These are phyloP conservation scores for Helicorthomorpha holstii DNA, from an alignment of 1,140 invertebrate genomes.

Conservation along the genomic window DNA sequence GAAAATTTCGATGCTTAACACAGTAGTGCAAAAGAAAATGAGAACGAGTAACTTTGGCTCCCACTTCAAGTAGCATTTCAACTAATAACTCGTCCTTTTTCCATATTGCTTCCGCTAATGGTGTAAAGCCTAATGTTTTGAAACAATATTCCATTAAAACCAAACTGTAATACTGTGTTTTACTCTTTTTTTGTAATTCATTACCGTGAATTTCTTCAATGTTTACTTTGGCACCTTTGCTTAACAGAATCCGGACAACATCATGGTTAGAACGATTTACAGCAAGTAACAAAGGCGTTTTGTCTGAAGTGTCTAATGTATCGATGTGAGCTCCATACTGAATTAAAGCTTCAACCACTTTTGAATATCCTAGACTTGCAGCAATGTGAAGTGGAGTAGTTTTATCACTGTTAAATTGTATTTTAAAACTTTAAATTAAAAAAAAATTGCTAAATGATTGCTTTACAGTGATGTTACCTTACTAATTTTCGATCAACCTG, in stretches of 20 bases:
- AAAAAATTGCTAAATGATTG: neutral
- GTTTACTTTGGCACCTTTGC: constrained; percentile 35
- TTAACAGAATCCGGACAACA: constrained; percentile 29
- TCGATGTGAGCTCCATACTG: constrained; percentile 37
- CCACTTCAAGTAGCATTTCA: constrained; percentile 28
- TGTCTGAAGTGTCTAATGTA: constrained; percentile 33
- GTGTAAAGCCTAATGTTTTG: constrained; percentile 33
- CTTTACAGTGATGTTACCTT: neutral
- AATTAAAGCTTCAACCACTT: constrained; percentile 37
- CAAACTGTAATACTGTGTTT: neutral
- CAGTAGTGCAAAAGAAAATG: constrained; percentile 38
- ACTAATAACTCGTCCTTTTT: constrained; percentile 27
- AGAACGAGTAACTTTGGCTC: constrained; percentile 32
- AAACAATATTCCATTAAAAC: neutral
- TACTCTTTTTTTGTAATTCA: neutral
- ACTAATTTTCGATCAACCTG: constrained; percentile 18
- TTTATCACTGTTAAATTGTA: constrained; percentile 2
- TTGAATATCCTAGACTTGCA: constrained; percentile 30
- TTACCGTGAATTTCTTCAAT: constrained; percentile 35
- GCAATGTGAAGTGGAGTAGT: constrained; percentile 30
- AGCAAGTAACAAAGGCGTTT: constrained; percentile 36
- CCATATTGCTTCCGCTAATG: constrained; percentile 35
- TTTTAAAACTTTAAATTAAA: neutral
- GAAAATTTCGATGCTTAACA: constrained; percentile 18
- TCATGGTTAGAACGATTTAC: constrained; percentile 28